Evolutionary conservation across 2,113 vertebrate species (phyloP).

Genomic region (Limanda limanda): DNA sequence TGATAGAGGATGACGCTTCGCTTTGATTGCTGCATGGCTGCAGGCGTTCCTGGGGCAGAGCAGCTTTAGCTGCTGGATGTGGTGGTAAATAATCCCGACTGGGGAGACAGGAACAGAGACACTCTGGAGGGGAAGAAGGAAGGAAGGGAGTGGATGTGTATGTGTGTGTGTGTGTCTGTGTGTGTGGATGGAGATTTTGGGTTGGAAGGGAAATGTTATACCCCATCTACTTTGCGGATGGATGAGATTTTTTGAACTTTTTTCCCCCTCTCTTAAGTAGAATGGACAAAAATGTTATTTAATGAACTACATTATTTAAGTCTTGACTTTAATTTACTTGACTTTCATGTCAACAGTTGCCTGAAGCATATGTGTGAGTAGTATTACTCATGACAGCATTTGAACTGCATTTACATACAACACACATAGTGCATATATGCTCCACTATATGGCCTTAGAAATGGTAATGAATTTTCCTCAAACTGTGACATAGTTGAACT

Average conservation of each 20-base stretch:
- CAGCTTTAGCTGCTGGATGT: constrained; percentile 69
- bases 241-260: background rate
- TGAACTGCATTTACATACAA: background rate
- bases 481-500: constrained; percentile 56
- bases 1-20: constrained; percentile 74
- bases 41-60: constrained; percentile 78
- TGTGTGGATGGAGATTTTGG: constrained; percentile 22
- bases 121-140: constrained; percentile 57
- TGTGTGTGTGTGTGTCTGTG: background rate
- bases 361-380: constrained; percentile 7
- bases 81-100: constrained; percentile 82
- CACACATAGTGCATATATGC: background rate
- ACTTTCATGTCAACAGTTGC: constrained; percentile 11
- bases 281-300: constrained; percentile 9
- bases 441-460: background rate
- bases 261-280: background rate
- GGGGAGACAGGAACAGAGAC: constrained; percentile 74
- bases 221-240: constrained; percentile 12
- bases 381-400: constrained; percentile 19
- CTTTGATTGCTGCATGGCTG: constrained; percentile 82
- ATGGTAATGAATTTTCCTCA: constrained; percentile 41
- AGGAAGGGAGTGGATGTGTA: constrained; percentile 31
- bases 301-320: background rate
- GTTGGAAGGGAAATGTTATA: constrained; percentile 7
- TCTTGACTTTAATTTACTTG: constrained; percentile 28